Evolutionary conservation across 35 echinoderm and acorn worm genomes (phyloP).

Genomic region (Acanthaster planci): DNA sequence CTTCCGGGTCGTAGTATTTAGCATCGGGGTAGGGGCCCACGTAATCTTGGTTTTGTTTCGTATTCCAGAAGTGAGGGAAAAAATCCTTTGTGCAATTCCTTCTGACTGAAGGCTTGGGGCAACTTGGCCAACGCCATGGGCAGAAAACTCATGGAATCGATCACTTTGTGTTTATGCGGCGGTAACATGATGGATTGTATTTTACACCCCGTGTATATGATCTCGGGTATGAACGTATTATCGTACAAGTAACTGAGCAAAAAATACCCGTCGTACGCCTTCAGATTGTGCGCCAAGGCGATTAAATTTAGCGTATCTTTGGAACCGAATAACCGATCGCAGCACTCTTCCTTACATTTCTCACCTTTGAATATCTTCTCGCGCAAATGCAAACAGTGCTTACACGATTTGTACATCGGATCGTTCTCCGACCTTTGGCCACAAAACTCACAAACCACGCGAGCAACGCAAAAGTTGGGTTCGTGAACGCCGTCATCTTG

Average conservation of each 20-base stretch:
- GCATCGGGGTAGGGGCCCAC: constrained; percentile 34
- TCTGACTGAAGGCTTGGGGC: constrained; percentile 61
- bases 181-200: constrained; percentile 41
- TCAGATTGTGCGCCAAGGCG: constrained; percentile 75
- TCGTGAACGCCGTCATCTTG: constrained; percentile 56
- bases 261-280: constrained; percentile 73
- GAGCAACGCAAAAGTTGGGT: constrained; percentile 62
- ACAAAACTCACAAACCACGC: constrained; percentile 47
- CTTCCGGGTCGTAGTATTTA: constrained; percentile 51
- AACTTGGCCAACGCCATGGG: constrained; percentile 64
- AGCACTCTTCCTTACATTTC: constrained; percentile 33
- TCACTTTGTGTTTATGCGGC: constrained; percentile 33
- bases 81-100: constrained; percentile 70
- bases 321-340: constrained; percentile 45
- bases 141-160: constrained; percentile 76
- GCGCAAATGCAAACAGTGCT: constrained; percentile 26
- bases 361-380: constrained; percentile 62
- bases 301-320: constrained; percentile 24
- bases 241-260: constrained; percentile 48
- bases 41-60: constrained; percentile 40
- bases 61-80: constrained; percentile 80
- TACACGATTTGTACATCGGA: constrained; percentile 17
- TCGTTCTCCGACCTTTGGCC: background rate
- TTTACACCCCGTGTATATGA: constrained; percentile 71
- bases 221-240: constrained; percentile 38